These are phyloP conservation scores for Epinephelus malabaricus DNA, from an alignment of 2,797 vertebrate species.

Conservation along the genomic window DNA sequence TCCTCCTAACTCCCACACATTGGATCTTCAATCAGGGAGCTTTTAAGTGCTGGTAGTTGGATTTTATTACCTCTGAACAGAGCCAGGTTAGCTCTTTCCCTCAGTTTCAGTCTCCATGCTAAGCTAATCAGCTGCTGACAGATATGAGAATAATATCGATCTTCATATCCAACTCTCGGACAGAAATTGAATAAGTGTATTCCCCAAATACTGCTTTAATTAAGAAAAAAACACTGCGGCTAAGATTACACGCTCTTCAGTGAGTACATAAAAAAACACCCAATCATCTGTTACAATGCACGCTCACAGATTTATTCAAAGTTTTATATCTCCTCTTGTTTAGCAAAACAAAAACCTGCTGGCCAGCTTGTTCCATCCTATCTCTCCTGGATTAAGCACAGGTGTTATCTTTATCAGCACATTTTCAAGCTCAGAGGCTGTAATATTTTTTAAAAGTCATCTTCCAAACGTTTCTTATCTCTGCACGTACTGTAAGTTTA, in stretches of 20 bases:
- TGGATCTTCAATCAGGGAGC: too few species aligned
- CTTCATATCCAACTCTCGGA: too few species aligned
- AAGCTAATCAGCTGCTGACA: too few species aligned
- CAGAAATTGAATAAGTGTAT: background rate
- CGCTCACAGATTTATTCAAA: background rate
- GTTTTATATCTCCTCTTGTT: constrained; percentile 2
- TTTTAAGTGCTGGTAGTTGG: too few species aligned
- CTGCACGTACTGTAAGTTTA: background rate
- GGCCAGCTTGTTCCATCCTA: background rate
- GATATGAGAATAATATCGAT: too few species aligned
- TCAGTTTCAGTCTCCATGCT: too few species aligned
- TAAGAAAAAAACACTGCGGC: background rate
- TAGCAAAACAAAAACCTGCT: background rate
- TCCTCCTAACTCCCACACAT: too few species aligned
- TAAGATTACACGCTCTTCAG: background rate
- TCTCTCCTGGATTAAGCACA: constrained; percentile 6
- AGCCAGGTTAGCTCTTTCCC: too few species aligned
- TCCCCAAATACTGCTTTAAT: background rate
- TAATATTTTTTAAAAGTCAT: constrained; percentile 9
- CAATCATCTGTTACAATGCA: background rate
- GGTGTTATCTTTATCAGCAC: constrained; percentile 15
- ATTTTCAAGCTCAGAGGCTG: background rate
- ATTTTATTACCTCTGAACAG: too few species aligned
- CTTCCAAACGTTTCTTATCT: constrained; percentile 7
- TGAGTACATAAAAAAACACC: background rate